A percentile compares a stretch with the other conserved stretches of the same genome.
Evolutionary conservation across 2,888 invertebrate species (phyloP).

Genomic region (Brachycybe producta): DNA sequence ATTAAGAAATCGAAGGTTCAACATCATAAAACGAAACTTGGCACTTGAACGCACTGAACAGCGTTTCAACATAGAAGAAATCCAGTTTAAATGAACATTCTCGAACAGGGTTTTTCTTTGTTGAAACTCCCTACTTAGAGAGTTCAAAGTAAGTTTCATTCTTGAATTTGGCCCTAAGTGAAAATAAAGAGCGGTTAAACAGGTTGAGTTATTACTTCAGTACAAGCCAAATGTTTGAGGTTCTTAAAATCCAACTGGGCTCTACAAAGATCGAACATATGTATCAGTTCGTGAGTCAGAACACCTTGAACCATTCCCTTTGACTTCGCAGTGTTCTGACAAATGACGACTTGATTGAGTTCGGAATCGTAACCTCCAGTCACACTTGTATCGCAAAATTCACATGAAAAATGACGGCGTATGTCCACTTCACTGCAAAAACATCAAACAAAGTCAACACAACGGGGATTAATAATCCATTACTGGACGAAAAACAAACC

Average conservation of each 20-base stretch:
- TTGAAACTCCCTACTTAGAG: no score
- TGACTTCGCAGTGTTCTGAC: slow-evolving; percentile 64
- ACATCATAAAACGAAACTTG: not conserved
- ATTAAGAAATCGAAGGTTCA: slow-evolving; percentile 18
- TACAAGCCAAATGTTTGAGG: slow-evolving; percentile 83
- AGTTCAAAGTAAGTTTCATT: no score
- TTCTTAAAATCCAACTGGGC: slow-evolving; percentile 79
- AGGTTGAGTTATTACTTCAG: slow-evolving; percentile 54
- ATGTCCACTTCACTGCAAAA: slow-evolving; percentile 62
- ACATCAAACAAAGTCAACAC: slow-evolving; percentile 18
- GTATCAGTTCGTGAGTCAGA: slow-evolving; percentile 82
- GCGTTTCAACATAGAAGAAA: no score
- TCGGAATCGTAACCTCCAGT: slow-evolving; percentile 83
- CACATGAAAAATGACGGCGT: slow-evolving; percentile 79
- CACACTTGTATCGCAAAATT: slow-evolving; percentile 67
- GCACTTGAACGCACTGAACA: not conserved
- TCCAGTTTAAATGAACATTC: no score
- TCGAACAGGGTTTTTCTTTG: no score
- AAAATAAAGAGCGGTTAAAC: no score
- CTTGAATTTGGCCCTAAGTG: no score
- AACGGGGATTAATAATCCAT: not conserved
- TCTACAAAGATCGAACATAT: slow-evolving; percentile 89
- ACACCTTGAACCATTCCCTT: slow-evolving; percentile 63
- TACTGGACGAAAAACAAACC: slow-evolving; percentile 41
- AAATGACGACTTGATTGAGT: slow-evolving; percentile 75